A percentile compares a stretch with the other conserved stretches of the same genome.
Evolutionary conservation across 2,113 vertebrate species (phyloP).

Genomic region (Bombycilla garrulus): DNA sequence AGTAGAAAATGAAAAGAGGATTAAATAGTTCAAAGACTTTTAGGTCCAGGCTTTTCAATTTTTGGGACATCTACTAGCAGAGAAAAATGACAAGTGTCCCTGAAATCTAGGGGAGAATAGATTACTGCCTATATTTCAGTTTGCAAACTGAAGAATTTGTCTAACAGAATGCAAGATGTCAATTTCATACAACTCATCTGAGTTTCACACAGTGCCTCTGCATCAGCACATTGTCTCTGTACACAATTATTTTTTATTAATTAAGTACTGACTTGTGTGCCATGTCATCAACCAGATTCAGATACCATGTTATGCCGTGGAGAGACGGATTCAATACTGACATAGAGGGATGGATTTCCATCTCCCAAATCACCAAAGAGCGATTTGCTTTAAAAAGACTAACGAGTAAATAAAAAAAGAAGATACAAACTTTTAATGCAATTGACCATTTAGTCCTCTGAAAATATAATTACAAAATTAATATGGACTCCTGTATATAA

Average conservation of each 20-base stretch:
- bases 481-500: not conserved
- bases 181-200: not conserved
- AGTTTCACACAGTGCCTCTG: not conserved
- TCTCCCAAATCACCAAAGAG: not conserved
- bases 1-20: not conserved
- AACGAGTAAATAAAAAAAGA: not conserved
- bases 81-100: not conserved
- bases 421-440: not conserved
- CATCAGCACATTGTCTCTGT: not conserved
- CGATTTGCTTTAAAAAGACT: conserved; percentile 1
- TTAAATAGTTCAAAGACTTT: not conserved
- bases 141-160: not conserved
- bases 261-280: not conserved
- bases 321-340: not conserved
- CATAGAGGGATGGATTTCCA: not conserved
- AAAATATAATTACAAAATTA: not conserved
- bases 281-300: not conserved
- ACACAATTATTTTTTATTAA: not conserved
- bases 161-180: not conserved
- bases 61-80: not conserved
- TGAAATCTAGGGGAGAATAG: not conserved
- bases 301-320: not conserved
- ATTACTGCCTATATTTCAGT: not conserved
- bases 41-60: not conserved
- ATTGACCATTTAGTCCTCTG: not conserved